These are phyloP conservation scores for Porites australiensis DNA, from an alignment of 64 coral and sea anemone species.

Conservation along the genomic window DNA sequence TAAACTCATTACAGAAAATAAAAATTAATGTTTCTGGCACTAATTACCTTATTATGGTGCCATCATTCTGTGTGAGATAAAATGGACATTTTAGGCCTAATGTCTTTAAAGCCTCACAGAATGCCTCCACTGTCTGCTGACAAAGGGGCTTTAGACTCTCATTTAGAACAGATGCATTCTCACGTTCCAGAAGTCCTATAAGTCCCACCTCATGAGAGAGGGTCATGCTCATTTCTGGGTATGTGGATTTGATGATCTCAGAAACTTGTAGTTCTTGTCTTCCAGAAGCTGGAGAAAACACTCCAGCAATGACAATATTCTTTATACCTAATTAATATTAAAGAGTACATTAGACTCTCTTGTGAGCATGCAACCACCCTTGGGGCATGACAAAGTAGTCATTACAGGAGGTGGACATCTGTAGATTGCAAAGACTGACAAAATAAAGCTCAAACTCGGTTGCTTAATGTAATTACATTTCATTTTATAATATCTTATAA, in stretches of 20 bases:
- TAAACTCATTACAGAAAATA: too few species aligned
- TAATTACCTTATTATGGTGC: conserved; percentile 85
- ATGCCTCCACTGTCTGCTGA: conserved; percentile 66
- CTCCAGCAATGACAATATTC: conserved; percentile 81
- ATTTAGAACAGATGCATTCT: conserved; percentile 96
- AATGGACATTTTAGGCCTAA: conserved; percentile 81
- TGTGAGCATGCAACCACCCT: too few species aligned
- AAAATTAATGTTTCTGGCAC: too few species aligned
- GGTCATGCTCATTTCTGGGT: conserved; percentile 82
- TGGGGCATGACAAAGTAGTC: too few species aligned
- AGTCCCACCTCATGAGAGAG: conserved; percentile 86
- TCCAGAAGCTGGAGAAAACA: conserved; percentile 81
- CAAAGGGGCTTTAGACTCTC: conserved; percentile 93
- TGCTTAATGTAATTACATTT: too few species aligned
- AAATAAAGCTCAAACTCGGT: too few species aligned
- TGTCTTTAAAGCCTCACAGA: conserved; percentile 62
- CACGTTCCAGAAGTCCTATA: conserved; percentile 87
- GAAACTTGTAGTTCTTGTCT: conserved; percentile 82
- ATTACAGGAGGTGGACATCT: too few species aligned
- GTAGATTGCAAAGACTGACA: too few species aligned
- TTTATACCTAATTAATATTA: conserved; percentile 58
- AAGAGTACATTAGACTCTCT: too few species aligned
- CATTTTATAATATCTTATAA: too few species aligned
- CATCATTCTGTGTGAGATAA: conserved; percentile 98
- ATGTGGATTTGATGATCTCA: conserved; percentile 54